Conservation (phyloP, 2,888 invertebrate species). For the Crossocerus cetratus region DNA sequence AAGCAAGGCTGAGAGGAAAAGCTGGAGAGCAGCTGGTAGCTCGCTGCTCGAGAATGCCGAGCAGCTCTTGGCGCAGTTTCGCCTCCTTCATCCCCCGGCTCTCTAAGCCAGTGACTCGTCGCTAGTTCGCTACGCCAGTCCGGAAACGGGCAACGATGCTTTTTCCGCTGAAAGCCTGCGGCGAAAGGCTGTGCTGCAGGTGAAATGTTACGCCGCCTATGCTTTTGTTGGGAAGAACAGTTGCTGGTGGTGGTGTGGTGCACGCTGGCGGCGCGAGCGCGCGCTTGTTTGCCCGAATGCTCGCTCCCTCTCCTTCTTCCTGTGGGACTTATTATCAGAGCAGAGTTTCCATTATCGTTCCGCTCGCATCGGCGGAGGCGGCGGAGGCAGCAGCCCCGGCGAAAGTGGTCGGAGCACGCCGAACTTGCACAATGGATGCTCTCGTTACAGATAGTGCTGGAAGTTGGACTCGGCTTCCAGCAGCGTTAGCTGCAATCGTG, state of each 20-base stretch:
- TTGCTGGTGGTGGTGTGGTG: slow-evolving; percentile 3
- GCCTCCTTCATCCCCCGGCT: slow-evolving; percentile 24
- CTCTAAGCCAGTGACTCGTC: background rate
- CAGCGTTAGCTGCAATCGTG: slow-evolving; percentile 5
- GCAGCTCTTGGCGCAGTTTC: slow-evolving; percentile 10
- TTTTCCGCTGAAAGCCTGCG: slow-evolving; percentile 41
- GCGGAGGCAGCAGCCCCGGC: background rate
- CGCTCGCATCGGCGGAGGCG: background rate
- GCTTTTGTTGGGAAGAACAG: slow-evolving; percentile 30
- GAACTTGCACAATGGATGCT: slow-evolving; percentile 32
- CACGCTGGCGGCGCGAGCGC: background rate
- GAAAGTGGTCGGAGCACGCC: slow-evolving; percentile 17
- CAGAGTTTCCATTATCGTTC: slow-evolving; percentile 36
- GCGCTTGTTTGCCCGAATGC: slow-evolving; percentile 21
- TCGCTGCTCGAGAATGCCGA: slow-evolving; percentile 15
- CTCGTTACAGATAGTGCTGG: slow-evolving; percentile 7
- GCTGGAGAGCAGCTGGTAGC: slow-evolving; percentile 4
- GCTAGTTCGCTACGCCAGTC: slow-evolving; percentile 9
- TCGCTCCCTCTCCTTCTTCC: slow-evolving; percentile 30
- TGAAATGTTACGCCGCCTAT: slow-evolving; percentile 32
- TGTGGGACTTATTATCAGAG: slow-evolving; percentile 20
- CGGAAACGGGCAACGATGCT: slow-evolving; percentile 30
- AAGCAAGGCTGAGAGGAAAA: slow-evolving; percentile 13
- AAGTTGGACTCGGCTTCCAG: slow-evolving; percentile 9
- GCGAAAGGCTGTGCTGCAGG: slow-evolving; percentile 28